Evolutionary conservation across 2,888 invertebrate species (phyloP).

Genomic region (Tromatobia lineatoria): DNA sequence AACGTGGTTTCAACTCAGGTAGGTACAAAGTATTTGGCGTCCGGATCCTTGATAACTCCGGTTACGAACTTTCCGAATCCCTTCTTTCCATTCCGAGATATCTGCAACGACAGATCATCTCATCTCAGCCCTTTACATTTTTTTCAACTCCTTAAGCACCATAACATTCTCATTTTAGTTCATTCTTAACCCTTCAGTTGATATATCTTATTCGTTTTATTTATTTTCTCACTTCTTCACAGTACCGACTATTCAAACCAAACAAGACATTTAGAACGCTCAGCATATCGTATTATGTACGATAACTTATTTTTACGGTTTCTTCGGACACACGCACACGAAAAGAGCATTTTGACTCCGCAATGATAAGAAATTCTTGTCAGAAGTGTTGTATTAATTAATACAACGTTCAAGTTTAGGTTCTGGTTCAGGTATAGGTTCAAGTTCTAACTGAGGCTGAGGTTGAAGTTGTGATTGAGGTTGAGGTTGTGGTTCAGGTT

Average conservation of each 20-base stretch:
- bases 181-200: neutral
- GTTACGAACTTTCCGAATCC: constrained; percentile 67
- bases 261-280: neutral
- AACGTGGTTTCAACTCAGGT: constrained; percentile 23
- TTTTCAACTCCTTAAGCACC: neutral
- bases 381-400: neutral
- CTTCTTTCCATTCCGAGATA: constrained; percentile 63
- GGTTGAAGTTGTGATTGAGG: neutral
- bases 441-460: neutral
- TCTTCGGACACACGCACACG: neutral
- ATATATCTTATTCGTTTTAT: neutral
- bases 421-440: neutral
- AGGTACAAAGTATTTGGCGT: constrained; percentile 19
- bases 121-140: constrained; percentile 15
- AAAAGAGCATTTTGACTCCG: neutral
- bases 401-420: no score
- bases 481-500: neutral
- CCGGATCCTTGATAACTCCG: constrained; percentile 17
- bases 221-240: neutral
- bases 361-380: neutral
- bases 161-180: constrained; percentile 1
- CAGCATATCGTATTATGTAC: constrained; percentile 12
- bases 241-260: neutral
- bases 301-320: neutral
- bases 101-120: constrained; percentile 57